A percentile compares a stretch with the other conserved stretches of the same genome.
Evolutionary conservation across 1,140 invertebrate genomes (phyloP).

Genomic region (Plectrocnemia conspersa): DNA sequence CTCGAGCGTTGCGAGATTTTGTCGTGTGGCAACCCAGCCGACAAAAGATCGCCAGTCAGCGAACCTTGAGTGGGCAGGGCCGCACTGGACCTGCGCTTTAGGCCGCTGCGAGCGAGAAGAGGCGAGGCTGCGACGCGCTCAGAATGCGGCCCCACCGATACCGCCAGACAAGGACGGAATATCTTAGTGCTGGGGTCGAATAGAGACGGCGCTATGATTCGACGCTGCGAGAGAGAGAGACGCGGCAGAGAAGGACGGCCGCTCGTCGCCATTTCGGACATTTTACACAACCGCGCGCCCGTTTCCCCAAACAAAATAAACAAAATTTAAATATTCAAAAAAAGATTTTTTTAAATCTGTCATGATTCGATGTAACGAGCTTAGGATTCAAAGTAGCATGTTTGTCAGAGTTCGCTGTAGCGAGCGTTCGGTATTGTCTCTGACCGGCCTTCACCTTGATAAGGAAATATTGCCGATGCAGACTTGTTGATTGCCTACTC

Average conservation of each 20-base stretch:
- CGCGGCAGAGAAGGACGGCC: constrained; percentile 48
- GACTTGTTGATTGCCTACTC: constrained; percentile 22
- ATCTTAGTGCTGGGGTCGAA: not conserved
- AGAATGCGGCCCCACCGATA: too few species aligned
- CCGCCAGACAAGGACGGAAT: constrained; percentile 21
- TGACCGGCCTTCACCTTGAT: constrained; percentile 25
- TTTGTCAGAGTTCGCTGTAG: not conserved
- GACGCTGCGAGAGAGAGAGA: constrained; percentile 4
- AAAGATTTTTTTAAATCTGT: too few species aligned
- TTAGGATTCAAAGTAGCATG: constrained; percentile 2
- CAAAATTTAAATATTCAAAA: constrained; percentile 15
- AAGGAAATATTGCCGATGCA: constrained; percentile 13
- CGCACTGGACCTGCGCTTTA: constrained; percentile 53
- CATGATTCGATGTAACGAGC: constrained; percentile 4
- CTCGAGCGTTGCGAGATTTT: too few species aligned
- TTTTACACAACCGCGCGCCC: constrained; percentile 11
- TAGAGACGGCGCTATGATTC: constrained; percentile 8
- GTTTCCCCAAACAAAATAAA: constrained; percentile 19
- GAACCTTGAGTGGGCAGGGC: constrained; percentile 56
- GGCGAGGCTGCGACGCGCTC: constrained; percentile 20
- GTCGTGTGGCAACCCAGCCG: constrained; percentile 47
- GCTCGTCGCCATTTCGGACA: constrained; percentile 45
- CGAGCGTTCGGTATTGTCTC: constrained; percentile 7
- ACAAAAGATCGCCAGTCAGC: constrained; percentile 56
- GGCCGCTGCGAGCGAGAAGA: constrained; percentile 37